phyloP scores from a whole-genome alignment of 2,113 vertebrate species.

The Phylloscopus whistleri region DNA sequence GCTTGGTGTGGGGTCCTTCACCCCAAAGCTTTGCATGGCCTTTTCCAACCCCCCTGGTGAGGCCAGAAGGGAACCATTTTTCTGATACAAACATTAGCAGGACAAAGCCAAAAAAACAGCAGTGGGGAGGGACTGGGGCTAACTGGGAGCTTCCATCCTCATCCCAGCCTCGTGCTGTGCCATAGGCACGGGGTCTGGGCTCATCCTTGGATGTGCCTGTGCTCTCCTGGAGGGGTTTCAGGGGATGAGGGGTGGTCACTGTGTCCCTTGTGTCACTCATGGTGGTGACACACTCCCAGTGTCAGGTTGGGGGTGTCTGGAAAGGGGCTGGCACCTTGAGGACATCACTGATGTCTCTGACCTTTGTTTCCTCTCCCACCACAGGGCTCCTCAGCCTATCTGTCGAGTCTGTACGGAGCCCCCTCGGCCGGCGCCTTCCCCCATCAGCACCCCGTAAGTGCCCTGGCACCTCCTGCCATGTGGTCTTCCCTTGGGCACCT shows the following conservation, averaged over 20 bases:
- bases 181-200: rapidly evolving
- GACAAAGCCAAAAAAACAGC: rapidly evolving
- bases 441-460: conserved; percentile 69
- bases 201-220: rapidly evolving
- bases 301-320: rapidly evolving
- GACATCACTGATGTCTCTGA: background rate
- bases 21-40: background rate
- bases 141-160: background rate
- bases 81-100: too few species aligned
- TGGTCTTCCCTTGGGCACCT: background rate
- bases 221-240: too few species aligned
- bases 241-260: background rate
- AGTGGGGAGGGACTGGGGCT: background rate
- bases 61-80: background rate
- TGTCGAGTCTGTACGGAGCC: conserved; percentile 85
- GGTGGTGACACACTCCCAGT: rapidly evolving
- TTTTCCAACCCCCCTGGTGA: background rate
- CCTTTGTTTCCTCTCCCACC: conserved; percentile 21
- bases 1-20: background rate
- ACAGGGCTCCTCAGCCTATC: conserved; percentile 87
- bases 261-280: rapidly evolving
- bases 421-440: conserved; percentile 76
- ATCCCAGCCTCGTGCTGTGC: background rate
- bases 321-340: background rate
- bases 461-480: background rate